Evolutionary conservation across 2,113 vertebrate species (phyloP).

Genomic region (Atractosteus spatula): DNA sequence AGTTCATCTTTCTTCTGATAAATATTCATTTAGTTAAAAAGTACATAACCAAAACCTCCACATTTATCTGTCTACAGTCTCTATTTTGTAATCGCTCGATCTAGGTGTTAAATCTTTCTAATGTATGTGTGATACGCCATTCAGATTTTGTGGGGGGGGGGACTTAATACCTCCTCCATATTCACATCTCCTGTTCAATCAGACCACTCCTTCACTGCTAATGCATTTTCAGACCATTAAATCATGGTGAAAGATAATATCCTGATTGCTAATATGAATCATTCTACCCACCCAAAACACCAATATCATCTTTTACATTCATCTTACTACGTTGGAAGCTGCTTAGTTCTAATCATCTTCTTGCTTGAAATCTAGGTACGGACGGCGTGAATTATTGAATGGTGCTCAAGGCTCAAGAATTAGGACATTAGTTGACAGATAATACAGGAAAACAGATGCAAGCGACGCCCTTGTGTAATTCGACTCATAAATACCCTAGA

Average conservation of each 20-base stretch:
- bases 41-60: too few relatives aligned
- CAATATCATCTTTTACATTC: conserved; percentile 48
- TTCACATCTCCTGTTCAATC: conserved; percentile 54
- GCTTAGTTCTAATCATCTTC: conserved; percentile 35
- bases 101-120: too few relatives aligned
- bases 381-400: conserved; percentile 1
- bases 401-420: conserved; percentile 23
- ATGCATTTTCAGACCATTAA: conserved; percentile 65
- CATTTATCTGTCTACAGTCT: too few relatives aligned
- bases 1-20: too few relatives aligned
- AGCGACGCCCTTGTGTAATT: conserved; percentile 34
- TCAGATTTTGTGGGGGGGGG: too few relatives aligned
- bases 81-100: too few relatives aligned
- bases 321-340: conserved; percentile 20
- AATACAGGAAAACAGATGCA: conserved; percentile 46
- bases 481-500: conserved; percentile 48
- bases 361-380: conserved; percentile 23
- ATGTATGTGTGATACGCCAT: too few relatives aligned
- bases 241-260: conserved; percentile 60
- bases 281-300: conserved; percentile 22
- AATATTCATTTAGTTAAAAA: too few relatives aligned
- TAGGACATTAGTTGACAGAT: conserved; percentile 40
- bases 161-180: conserved; percentile 49
- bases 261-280: conserved; percentile 61
- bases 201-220: conserved; percentile 58